phyloP scores from a whole-genome alignment of 2,797 vertebrate species.

The Enteromius treurensis region DNA sequence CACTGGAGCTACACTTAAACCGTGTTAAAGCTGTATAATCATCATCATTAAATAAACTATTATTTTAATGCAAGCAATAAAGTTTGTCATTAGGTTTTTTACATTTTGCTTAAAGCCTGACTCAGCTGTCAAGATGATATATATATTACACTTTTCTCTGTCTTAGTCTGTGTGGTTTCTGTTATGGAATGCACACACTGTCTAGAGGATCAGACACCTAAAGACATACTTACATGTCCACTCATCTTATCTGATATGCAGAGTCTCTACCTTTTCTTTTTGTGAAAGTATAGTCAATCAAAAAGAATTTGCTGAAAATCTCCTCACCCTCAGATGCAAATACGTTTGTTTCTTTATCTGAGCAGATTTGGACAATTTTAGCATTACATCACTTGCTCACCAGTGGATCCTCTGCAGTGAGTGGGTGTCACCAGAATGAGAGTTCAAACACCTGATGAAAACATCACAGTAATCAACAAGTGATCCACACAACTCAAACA shows the following conservation, averaged over 20 bases:
- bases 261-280: not conserved
- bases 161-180: constrained; percentile 10
- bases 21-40: constrained; percentile 8
- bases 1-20: not conserved
- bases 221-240: not conserved
- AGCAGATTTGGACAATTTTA: not conserved
- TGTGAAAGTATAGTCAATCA: not conserved
- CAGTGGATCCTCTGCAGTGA: not conserved
- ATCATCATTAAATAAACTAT: not conserved
- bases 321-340: not conserved
- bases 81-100: constrained; percentile 2
- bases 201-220: constrained; percentile 8
- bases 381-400: not conserved
- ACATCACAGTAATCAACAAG: not conserved
- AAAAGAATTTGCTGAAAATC: not conserved
- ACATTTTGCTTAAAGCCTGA: constrained; percentile 14
- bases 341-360: not conserved
- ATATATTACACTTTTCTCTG: constrained; percentile 12
- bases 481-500: not conserved
- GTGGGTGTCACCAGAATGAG: not conserved
- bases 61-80: constrained; percentile 1
- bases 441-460: not conserved
- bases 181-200: not conserved
- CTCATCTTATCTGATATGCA: not conserved
- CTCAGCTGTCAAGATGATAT: constrained; percentile 9